phyloP scores from a whole-genome alignment of 2,113 vertebrate species.

The Pimephales promelas region DNA sequence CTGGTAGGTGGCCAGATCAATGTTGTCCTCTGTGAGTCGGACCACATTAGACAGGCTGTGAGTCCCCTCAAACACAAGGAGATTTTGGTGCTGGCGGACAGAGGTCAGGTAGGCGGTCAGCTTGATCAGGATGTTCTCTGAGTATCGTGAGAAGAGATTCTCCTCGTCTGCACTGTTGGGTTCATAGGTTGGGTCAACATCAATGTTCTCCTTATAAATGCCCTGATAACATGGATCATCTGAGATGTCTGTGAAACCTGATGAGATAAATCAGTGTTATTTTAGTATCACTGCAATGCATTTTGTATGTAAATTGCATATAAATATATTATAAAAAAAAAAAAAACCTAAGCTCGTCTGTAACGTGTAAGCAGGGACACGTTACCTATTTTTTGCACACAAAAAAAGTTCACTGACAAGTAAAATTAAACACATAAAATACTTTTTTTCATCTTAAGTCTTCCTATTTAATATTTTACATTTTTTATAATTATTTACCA shows the following conservation, averaged over 20 bases:
- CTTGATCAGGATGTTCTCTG: slow-evolving; percentile 69
- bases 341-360: not conserved
- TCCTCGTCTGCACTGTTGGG: slow-evolving; percentile 70
- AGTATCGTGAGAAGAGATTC: slow-evolving; percentile 70
- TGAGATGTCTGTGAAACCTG: slow-evolving; percentile 72
- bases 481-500: no score
- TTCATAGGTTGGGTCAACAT: slow-evolving; percentile 74
- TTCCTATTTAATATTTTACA: no score
- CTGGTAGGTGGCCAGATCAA: slow-evolving; percentile 71
- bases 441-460: no score
- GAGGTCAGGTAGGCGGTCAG: slow-evolving; percentile 67
- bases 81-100: slow-evolving; percentile 69
- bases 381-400: no score
- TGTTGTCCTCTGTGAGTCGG: slow-evolving; percentile 65
- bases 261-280: not conserved
- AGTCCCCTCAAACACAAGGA: slow-evolving; percentile 72
- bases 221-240: slow-evolving; percentile 72
- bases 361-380: no score
- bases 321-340: no score
- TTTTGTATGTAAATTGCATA: no score
- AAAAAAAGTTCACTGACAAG: no score
- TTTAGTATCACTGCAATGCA: not conserved
- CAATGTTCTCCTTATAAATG: slow-evolving; percentile 68
- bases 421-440: no score
- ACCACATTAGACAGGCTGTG: slow-evolving; percentile 67